Base-by-base conservation (phyloP, 2,888 invertebrate genomes). In the Acrobasis consociella region DNA sequence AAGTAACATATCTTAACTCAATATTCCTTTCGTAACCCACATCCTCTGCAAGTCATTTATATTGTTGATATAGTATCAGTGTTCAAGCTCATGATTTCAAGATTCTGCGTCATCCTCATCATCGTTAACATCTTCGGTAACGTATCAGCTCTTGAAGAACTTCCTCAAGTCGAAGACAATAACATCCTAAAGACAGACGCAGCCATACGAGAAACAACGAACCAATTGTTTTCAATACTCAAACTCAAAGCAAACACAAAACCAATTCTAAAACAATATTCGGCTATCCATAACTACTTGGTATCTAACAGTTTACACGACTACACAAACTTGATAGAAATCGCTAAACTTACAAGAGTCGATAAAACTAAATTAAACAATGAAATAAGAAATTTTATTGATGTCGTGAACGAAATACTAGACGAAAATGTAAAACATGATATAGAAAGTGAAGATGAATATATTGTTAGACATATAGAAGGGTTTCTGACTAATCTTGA, bases 271-370 rank as follows among this genome's bases (percentile, higher is more conserved):
- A 74, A 71, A 62, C 78, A 85, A 49, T 83, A 78, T 65, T 70
- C 78, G 1, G 67, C 69, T 46, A 75, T 85, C 55, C 82, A 85
- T 68, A 80, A 85, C 53, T 81, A 77, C 65, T 83, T 89, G 53
- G 68, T 77, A 5, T 75, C 80, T 31, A 69, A 82, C 39, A 80
- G 82, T n/a, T 66, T 78, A 38, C 74, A 76, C 69, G 79, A 84
- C 66, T 74, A 81, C 62, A 66, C 76, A 9, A 77, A 67, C 63
- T 69, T 85, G 50, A 79, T 78, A 58, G 66, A 78, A 74, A 77
- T 89, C 56, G 69, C 69, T 9, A 74, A 67, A 67, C 64, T 82
- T 49, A 77, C 79, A 2, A 79, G 72, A 77, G 74, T 72, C 42
- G 66, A 73, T 66, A 75, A 71, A 62, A 70, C 65, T 71, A 72